A percentile compares a stretch with the other conserved stretches of the same genome.
Conservation (phyloP, 1,140 invertebrate genomes). For the Galleria mellonella region DNA sequence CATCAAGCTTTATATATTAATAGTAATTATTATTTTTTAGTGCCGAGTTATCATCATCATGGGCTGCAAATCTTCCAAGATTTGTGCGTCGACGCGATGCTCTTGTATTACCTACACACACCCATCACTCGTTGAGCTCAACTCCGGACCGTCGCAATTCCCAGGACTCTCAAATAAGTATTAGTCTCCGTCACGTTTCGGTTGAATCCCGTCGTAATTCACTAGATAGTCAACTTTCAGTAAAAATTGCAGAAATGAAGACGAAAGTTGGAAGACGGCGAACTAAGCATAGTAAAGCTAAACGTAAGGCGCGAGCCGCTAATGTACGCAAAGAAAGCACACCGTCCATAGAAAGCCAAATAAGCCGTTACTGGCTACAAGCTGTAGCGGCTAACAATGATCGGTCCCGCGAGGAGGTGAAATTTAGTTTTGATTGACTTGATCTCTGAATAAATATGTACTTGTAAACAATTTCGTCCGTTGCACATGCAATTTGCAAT, state of each 20-base stretch:
- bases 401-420: constrained; percentile 56
- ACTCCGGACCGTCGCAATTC: constrained; percentile 70
- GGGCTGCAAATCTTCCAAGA: constrained; percentile 91
- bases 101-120: constrained; percentile 75
- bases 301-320: constrained; percentile 62
- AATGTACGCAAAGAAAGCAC: constrained; percentile 80
- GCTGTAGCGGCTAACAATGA: constrained; percentile 66
- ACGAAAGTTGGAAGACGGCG: constrained; percentile 78
- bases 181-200: constrained; percentile 84
- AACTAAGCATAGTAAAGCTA: constrained; percentile 54
- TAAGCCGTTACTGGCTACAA: constrained; percentile 76
- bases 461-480: no score
- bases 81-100: constrained; percentile 89
- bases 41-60: constrained; percentile 80
- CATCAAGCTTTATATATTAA: no score
- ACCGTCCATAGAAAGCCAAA: constrained; percentile 86
- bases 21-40: constrained; percentile 27
- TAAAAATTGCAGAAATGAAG: constrained; percentile 87
- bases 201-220: constrained; percentile 89
- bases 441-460: no score
- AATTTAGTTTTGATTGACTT: constrained; percentile 61
- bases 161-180: constrained; percentile 87
- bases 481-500: neutral
- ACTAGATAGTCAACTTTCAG: constrained; percentile 88
- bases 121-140: constrained; percentile 74